Conservation (phyloP, 2,797 vertebrate genomes). For the Enteromius anoplus region DNA sequence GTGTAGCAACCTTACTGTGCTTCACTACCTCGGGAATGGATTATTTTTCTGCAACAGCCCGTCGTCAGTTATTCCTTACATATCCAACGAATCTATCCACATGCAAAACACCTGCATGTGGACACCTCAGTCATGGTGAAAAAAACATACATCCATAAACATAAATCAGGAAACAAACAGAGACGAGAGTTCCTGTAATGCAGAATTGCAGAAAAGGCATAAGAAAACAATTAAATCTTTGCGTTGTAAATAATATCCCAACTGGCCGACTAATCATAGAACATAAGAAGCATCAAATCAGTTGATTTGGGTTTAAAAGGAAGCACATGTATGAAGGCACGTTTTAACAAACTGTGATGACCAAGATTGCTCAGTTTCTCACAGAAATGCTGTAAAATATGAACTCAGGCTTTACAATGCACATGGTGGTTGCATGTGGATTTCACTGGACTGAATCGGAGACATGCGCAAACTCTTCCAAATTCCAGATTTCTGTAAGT, state of each 20-base stretch:
- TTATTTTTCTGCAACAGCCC: no score
- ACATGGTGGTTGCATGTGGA: constrained; percentile 2
- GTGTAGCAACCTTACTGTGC: no score
- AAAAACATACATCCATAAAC: not conserved
- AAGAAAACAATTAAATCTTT: not conserved
- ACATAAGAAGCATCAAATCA: not conserved
- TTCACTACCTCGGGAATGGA: no score
- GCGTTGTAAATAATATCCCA: not conserved
- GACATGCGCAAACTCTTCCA: not conserved
- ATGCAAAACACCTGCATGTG: not conserved
- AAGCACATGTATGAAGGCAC: constrained; percentile 16
- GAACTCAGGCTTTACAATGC: constrained; percentile 19
- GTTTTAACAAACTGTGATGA: not conserved
- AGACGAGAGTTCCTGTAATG: no score
- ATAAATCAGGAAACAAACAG: not conserved
- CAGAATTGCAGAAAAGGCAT: not conserved
- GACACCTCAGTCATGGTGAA: not conserved
- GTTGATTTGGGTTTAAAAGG: constrained; percentile 20
- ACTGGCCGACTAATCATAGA: not conserved
- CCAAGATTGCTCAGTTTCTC: not conserved
- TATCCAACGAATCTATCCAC: not conserved
- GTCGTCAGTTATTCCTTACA: no score
- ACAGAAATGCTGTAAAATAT: constrained; percentile 3
- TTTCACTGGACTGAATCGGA: not conserved
- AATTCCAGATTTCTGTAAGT: not conserved